A percentile compares a stretch with the other conserved stretches of the same genome.
These are phyloP conservation scores for Urocolius indicus DNA, from an alignment of 2,113 vertebrate species.

Conservation along the genomic window DNA sequence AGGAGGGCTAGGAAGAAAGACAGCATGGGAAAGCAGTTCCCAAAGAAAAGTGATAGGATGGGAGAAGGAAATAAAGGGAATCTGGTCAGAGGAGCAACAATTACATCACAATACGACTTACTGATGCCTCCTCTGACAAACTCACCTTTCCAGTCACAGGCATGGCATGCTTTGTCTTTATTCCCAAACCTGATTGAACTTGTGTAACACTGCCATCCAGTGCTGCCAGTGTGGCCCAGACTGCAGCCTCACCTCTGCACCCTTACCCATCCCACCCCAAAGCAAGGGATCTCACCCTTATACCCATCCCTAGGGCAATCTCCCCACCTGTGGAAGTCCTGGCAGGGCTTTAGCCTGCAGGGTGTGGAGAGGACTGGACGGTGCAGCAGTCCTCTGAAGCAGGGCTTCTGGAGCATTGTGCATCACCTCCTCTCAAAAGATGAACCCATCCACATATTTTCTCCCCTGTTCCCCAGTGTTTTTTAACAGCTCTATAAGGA, in stretches of 20 bases:
- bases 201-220: constrained; percentile 26
- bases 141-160: not conserved
- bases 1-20: not conserved
- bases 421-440: not conserved
- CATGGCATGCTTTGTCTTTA: not conserved
- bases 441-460: not conserved
- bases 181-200: not conserved
- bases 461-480: not conserved
- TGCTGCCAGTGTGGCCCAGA: not conserved
- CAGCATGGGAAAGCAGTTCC: not conserved
- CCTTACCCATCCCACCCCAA: not conserved
- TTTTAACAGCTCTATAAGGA: not conserved
- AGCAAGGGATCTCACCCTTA: not conserved
- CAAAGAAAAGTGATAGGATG: not conserved
- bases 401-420: not conserved
- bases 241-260: not conserved
- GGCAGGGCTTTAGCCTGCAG: not conserved
- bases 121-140: not conserved
- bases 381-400: not conserved
- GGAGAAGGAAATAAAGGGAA: not conserved
- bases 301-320: not conserved
- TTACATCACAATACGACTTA: not conserved
- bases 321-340: not conserved
- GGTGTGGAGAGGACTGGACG: not conserved
- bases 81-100: not conserved